Conservation (phyloP, 2,113 vertebrate genomes). For the Eretmochelys imbricata region DNA sequence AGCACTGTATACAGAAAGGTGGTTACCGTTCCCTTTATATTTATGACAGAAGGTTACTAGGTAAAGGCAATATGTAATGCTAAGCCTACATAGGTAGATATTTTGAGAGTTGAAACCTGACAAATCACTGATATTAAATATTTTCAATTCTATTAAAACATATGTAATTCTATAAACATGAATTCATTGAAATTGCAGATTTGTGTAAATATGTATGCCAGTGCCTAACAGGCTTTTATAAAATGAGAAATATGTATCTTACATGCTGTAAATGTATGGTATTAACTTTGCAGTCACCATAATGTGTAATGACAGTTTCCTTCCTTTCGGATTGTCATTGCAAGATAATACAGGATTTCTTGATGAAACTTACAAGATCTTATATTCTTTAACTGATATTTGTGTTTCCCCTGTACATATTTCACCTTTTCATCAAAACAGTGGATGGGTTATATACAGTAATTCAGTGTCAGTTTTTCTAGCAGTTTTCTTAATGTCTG, state of each 20-base stretch:
- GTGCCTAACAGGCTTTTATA: background rate
- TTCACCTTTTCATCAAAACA: background rate
- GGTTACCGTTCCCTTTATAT: too few species aligned
- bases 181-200: background rate
- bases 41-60: background rate
- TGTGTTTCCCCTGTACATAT: fast-evolving
- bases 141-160: background rate
- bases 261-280: background rate
- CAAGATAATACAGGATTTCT: constrained; percentile 8
- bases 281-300: background rate
- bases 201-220: background rate
- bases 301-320: background rate
- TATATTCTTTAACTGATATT: background rate
- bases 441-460: background rate
- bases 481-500: background rate
- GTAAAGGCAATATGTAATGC: background rate
- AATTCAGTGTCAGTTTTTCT: background rate
- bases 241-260: background rate
- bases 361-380: background rate
- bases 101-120: background rate
- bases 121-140: background rate
- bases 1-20: too few species aligned
- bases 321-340: background rate
- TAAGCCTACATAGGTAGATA: background rate
- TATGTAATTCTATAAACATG: background rate